These are phyloP conservation scores for Fulmarus glacialis DNA, from an alignment of 2,113 vertebrate species.

Conservation along the genomic window DNA sequence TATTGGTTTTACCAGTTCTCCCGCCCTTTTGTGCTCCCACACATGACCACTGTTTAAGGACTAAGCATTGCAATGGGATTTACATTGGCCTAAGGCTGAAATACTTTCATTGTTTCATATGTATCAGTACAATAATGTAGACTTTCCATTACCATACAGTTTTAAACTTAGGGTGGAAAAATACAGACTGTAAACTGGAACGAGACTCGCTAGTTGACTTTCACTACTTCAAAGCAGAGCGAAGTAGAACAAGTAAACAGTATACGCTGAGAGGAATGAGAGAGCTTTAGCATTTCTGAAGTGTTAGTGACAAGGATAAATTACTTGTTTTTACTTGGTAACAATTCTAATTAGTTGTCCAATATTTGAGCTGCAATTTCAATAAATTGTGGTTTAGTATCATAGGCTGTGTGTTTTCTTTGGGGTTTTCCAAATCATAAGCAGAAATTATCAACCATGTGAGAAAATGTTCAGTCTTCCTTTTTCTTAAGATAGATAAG, in stretches of 20 bases:
- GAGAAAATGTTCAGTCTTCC: not conserved
- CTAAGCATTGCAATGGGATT: not conserved
- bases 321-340: not conserved
- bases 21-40: not conserved
- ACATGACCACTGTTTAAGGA: not conserved
- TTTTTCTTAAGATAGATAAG: not conserved
- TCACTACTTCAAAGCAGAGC: not conserved
- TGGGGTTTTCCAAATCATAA: not conserved
- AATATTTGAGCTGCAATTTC: not conserved
- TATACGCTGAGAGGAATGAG: not conserved
- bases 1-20: not conserved
- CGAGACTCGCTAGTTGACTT: not conserved
- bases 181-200: not conserved
- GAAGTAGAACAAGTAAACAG: not conserved
- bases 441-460: not conserved
- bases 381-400: not conserved
- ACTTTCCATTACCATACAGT: not conserved
- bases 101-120: not conserved
- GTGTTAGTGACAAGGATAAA: not conserved
- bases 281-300: not conserved
- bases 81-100: not conserved
- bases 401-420: not conserved
- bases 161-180: slow-evolving; percentile 26
- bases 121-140: not conserved
- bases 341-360: not conserved